Evolutionary conservation across 2,888 invertebrate genomes (phyloP), one percentile per base, ranked within the genome.

Genomic region (Ethmia dodecea): DNA sequence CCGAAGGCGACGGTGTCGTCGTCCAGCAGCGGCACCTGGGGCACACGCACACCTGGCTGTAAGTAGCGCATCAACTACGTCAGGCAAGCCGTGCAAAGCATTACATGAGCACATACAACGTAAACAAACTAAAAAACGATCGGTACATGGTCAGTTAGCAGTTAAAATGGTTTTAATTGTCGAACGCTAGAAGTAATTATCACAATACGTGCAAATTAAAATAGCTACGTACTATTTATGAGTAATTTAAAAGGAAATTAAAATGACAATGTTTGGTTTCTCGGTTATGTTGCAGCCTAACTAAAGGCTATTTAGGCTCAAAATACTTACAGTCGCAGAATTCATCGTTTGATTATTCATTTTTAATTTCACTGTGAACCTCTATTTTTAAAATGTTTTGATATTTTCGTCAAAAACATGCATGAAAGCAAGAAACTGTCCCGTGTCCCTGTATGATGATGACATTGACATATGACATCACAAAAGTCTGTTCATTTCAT

Each of bases 1-100:
- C 95, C 95, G 58, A 95, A 95, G 28, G 93, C 94, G 49, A 95
- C 88, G 15, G 94, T 94, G 76, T 95, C 95, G 63, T 95, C 94
- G 55, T 94, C 94, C 61, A 95, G 89, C 56, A 95, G 84, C 65
- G 97, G 93, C 86, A 94, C 92, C 95, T 95, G 84, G 35, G 88
- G 88, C 80, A n/a, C n/a, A 84, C 79, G 88, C 80, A 86, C 79
- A 80, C 73, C 75, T 40, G 83, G 80, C 83, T 86, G 86, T 86
- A 83, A 86, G 64, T 78, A 60, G 60, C 52, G 68, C 42, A 46
- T 60, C 52, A 6, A 59, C 86, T 81, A 80, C 66, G 48, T 79
- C 61, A 83, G 69, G 52, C 55, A 81, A 84, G 86, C 86, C 84
- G 74, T 80, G 84, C 86, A 76, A 81, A 84, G 84, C 78, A 35